Percentiles rank a stretch among this genome's conserved stretches.
Evolutionary conservation across 2,888 invertebrate species (phyloP).

Genomic region (Hyalella azteca): DNA sequence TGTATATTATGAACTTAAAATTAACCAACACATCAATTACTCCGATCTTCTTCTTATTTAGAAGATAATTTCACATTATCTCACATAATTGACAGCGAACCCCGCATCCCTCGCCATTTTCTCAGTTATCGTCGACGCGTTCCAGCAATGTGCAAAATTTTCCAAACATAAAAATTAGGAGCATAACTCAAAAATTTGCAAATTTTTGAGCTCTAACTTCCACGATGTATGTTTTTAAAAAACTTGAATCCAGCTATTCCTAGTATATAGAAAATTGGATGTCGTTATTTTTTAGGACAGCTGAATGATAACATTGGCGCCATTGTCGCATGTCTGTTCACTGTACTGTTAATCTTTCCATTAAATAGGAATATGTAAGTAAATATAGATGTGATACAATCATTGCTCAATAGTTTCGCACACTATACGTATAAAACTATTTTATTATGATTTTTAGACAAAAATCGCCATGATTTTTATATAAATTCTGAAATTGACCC

Average conservation of each 20-base stretch:
- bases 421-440: no score
- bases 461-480: no score
- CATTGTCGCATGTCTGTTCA: no score
- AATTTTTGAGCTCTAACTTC: neutral
- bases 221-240: neutral
- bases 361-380: no score
- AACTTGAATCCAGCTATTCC: neutral
- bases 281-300: constrained; percentile 18
- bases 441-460: no score
- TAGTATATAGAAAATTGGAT: neutral
- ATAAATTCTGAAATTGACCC: no score
- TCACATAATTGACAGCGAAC: constrained; percentile 20
- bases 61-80: neutral
- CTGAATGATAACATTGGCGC: neutral
- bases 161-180: neutral
- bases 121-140: constrained; percentile 44
- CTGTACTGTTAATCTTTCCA: no score
- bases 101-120: constrained; percentile 41
- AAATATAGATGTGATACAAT: no score
- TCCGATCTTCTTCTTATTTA: neutral
- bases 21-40: constrained; percentile 6
- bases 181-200: neutral
- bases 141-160: constrained; percentile 40
- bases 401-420: no score
- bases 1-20: constrained; percentile 15